A percentile compares a stretch with the other conserved stretches of the same genome.
Evolutionary conservation across 2,113 vertebrate genomes (phyloP).

Genomic region (Dromaius novaehollandiae): DNA sequence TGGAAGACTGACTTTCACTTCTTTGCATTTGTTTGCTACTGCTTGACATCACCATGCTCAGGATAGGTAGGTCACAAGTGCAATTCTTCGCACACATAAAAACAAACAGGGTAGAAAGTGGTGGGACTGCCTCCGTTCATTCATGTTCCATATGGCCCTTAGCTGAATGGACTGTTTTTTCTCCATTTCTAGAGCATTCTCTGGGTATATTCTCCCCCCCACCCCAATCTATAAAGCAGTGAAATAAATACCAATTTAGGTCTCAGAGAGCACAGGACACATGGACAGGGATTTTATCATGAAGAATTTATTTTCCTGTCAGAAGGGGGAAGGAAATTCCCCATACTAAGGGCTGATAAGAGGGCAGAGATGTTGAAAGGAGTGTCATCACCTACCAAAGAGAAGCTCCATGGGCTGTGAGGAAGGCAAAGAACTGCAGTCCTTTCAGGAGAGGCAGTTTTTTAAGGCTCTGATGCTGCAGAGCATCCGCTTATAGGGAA

Average conservation of each 20-base stretch:
- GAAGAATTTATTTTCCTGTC: background rate
- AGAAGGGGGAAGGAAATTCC: background rate
- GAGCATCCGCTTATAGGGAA: background rate
- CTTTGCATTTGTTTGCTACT: background rate
- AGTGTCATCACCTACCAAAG: background rate
- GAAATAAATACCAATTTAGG: background rate
- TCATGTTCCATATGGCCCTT: fast-evolving
- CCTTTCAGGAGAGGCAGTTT: background rate
- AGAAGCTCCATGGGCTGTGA: background rate
- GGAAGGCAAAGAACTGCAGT: background rate
- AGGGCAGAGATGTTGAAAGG: background rate
- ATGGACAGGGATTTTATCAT: background rate
- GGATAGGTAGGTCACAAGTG: background rate
- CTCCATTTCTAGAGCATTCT: background rate
- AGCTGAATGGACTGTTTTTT: background rate
- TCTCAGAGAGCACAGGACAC: background rate
- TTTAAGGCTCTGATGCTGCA: background rate
- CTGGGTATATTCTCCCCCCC: background rate
- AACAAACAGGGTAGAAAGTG: background rate
- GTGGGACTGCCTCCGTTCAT: background rate
- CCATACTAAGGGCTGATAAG: background rate
- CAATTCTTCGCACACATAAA: background rate
- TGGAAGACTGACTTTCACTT: background rate
- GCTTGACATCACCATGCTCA: background rate
- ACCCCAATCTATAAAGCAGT: background rate